Evolutionary conservation across 2,888 invertebrate species (phyloP), one percentile per base, ranked within the genome.

Genomic region (Agrochola lota): DNA sequence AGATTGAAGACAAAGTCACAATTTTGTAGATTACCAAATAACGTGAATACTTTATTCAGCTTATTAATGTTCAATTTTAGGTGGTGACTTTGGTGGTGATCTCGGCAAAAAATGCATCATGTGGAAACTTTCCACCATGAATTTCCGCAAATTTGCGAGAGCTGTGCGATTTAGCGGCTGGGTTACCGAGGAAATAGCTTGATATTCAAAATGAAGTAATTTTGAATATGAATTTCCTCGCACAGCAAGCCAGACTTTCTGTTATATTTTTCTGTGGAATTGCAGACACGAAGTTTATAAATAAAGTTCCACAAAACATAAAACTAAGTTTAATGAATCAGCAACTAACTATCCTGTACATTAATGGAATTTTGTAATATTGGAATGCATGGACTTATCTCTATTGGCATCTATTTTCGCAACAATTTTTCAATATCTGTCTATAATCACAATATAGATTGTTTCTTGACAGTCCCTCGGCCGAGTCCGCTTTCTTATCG

Each of bases 401-500:
- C 63, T 77, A 77, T 77, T 66, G 52, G 71, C 55, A 83, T 86
- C 72, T 84, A 88, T 86, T 88, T 88, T 85, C 55, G 88, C 89
- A 88, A 84, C 81, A 78, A 80, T 81, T 89, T 88, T 88, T 88
- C 84, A 80, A 84, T 83, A 85, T 86, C 85, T 88, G 79, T 81
- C 84, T 79, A 86, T 91, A 91, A 92, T 93, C 92, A 92, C 91
- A 91, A 92, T 91, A 92, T 91, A 94, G 93, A 93, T 93, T 91
- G 92, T 93, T 93, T 89, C 93, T 92, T 93, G 93, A 93, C 94
- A 94, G 92, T 92, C 91, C 89, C 89, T 94, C 92, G 92, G 90
- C 90, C 91, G 91, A 92, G 93, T 92, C 92, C 91, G 93, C 95
- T 95, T 96, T 96, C 95, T 94, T 95, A 95, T 95, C 95, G 94